Evolutionary conservation across 2,797 vertebrate genomes (phyloP).

Genomic region (Myiotriccus ornatus): DNA sequence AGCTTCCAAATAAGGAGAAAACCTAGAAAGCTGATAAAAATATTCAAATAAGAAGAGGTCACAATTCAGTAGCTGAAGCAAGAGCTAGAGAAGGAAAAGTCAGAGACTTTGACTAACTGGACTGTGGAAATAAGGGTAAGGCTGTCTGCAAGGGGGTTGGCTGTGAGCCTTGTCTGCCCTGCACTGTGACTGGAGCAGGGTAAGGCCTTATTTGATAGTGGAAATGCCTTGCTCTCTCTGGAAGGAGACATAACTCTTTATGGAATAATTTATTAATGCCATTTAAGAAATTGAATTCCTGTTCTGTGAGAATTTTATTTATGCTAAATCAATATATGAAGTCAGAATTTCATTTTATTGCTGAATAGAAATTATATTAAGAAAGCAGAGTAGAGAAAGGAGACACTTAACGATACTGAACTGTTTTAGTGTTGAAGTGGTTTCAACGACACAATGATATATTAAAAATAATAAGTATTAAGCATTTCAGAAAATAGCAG

Average conservation of each 20-base stretch:
- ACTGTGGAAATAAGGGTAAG: neutral
- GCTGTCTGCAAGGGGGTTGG: neutral
- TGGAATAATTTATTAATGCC: constrained; percentile 24
- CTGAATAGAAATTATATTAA: constrained; percentile 9
- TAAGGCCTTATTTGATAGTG: neutral
- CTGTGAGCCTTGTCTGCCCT: neutral
- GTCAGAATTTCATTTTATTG: constrained; percentile 38
- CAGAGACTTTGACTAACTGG: neutral
- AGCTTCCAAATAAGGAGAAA: neutral
- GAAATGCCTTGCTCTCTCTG: neutral
- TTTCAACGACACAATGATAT: neutral
- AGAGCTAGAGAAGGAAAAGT: neutral
- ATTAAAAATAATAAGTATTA: neutral
- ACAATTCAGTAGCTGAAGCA: neutral
- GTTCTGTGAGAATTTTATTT: constrained; percentile 42
- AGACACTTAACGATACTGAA: neutral
- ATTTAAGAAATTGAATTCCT: constrained; percentile 52
- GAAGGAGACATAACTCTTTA: neutral
- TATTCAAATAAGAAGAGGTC: neutral
- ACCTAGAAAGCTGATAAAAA: neutral
- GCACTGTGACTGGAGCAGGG: neutral
- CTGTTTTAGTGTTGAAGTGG: neutral
- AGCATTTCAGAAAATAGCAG: neutral
- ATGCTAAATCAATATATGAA: constrained; percentile 56
- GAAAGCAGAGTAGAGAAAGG: neutral